Evolutionary conservation across 2,797 vertebrate species (phyloP).

Genomic region (Toxotes lorentzi): DNA sequence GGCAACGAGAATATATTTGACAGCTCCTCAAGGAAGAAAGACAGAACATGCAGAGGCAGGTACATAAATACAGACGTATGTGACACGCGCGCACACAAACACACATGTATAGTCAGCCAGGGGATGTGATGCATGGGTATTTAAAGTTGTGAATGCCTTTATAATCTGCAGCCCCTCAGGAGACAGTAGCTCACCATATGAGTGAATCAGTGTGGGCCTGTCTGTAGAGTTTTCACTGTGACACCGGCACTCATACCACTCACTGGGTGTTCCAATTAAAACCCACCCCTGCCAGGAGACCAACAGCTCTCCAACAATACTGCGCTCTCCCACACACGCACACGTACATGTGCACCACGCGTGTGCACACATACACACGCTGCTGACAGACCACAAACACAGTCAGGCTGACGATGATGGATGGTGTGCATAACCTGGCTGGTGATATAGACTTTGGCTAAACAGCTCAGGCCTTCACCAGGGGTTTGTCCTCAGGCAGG

Average conservation of each 20-base stretch:
- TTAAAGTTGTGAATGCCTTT: slow-evolving; percentile 79
- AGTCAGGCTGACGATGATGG: slow-evolving; percentile 82
- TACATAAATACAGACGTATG: slow-evolving; percentile 59
- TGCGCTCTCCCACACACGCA: slow-evolving; percentile 57
- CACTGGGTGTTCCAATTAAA: slow-evolving; percentile 87
- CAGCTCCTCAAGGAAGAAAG: slow-evolving; percentile 67
- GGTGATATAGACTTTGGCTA: slow-evolving; percentile 82
- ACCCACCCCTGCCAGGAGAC: slow-evolving; percentile 83
- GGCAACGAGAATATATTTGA: slow-evolving; percentile 63
- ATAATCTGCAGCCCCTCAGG: slow-evolving; percentile 80
- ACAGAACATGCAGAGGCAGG: slow-evolving; percentile 43
- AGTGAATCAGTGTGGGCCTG: slow-evolving; percentile 81
- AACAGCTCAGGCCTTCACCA: slow-evolving; percentile 78
- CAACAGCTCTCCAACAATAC: slow-evolving; percentile 81
- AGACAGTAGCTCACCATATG: slow-evolving; percentile 76
- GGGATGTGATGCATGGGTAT: slow-evolving; percentile 71
- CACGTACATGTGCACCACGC: slow-evolving; percentile 47
- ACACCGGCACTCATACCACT: slow-evolving; percentile 83
- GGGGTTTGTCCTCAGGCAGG: slow-evolving; percentile 78
- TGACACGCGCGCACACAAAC: slow-evolving; percentile 33
- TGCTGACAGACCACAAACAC: slow-evolving; percentile 84
- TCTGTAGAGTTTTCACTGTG: slow-evolving; percentile 79
- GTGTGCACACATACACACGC: slow-evolving; percentile 61
- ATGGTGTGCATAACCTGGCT: slow-evolving; percentile 81
- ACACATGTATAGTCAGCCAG: slow-evolving; percentile 41